These are phyloP conservation scores for Callionymus lyra DNA, from an alignment of 2,113 vertebrate genomes.

Conservation along the genomic window DNA sequence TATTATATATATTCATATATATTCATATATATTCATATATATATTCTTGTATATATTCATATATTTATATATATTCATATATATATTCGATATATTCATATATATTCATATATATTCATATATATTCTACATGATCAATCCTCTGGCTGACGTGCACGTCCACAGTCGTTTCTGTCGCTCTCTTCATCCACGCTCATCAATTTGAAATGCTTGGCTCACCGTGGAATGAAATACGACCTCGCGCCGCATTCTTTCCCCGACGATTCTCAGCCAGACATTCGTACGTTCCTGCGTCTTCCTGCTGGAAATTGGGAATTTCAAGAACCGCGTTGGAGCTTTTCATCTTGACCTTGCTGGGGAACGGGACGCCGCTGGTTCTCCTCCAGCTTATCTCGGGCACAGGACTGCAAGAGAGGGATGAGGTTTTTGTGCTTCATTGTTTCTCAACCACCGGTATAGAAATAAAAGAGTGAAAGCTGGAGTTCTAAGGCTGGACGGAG, in stretches of 20 bases:
- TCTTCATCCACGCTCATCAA: constrained; percentile 5
- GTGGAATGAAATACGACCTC: constrained; percentile 86
- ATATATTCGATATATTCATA: too few relatives aligned
- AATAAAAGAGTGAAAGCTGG: too few relatives aligned
- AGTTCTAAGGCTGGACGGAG: too few relatives aligned
- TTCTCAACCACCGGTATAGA: too few relatives aligned
- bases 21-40: too few relatives aligned
- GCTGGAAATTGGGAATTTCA: constrained; percentile 87
- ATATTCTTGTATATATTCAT: too few relatives aligned
- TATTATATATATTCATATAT: too few relatives aligned
- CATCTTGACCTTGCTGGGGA: constrained; percentile 80
- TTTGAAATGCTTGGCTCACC: constrained; percentile 63
- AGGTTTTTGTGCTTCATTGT: too few relatives aligned
- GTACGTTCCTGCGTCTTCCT: constrained; percentile 84
- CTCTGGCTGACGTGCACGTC: constrained; percentile 1
- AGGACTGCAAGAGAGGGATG: constrained; percentile 64
- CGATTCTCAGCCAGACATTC: constrained; percentile 90
- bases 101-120: too few relatives aligned
- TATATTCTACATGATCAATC: too few relatives aligned
- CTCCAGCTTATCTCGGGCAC: constrained; percentile 91
- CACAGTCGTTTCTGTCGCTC: constrained; percentile 1
- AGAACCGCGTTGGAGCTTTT: constrained; percentile 82
- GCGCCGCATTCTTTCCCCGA: constrained; percentile 81
- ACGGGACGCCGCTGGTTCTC: constrained; percentile 79
- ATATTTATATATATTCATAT: too few relatives aligned